Conservation (phyloP, 2,797 vertebrate species). For the Champsocephalus esox region DNA sequence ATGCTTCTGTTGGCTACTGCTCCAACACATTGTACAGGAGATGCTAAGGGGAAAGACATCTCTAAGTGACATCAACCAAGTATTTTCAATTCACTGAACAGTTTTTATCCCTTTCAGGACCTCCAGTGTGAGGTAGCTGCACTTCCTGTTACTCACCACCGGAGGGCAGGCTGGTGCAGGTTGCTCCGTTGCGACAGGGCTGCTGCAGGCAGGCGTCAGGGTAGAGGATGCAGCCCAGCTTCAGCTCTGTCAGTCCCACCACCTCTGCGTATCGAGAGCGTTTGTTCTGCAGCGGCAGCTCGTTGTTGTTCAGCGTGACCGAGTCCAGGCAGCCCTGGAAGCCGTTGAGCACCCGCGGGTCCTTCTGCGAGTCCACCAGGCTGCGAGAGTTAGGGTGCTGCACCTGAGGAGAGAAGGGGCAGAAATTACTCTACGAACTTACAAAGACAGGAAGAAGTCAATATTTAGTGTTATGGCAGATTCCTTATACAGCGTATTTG, state of each 20-base stretch:
- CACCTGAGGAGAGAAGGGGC: slow-evolving; percentile 72
- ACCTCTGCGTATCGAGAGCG: slow-evolving; percentile 94
- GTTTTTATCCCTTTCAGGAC: too few relatives aligned
- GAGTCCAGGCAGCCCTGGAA: slow-evolving; percentile 98
- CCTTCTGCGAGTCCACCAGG: slow-evolving; percentile 87
- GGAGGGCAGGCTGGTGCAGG: slow-evolving; percentile 90
- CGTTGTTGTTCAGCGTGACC: slow-evolving; percentile 90
- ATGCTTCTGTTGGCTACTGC: too few relatives aligned
- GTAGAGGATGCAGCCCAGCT: slow-evolving; percentile 94
- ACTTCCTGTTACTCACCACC: slow-evolving; percentile 86
- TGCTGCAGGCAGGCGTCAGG: slow-evolving; percentile 91
- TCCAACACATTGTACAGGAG: too few relatives aligned
- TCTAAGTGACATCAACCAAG: too few relatives aligned
- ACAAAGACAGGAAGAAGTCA: background rate
- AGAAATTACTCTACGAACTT: background rate
- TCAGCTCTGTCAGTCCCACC: slow-evolving; percentile 93
- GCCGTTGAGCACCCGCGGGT: slow-evolving; percentile 87
- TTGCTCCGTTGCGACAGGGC: slow-evolving; percentile 93
- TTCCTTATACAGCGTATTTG: too few relatives aligned
- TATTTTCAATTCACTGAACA: too few relatives aligned
- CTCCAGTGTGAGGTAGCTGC: background rate
- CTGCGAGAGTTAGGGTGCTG: slow-evolving; percentile 88
- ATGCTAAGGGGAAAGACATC: too few relatives aligned
- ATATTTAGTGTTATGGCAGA: too few relatives aligned
- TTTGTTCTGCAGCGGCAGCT: slow-evolving; percentile 96